Percentiles rank a stretch among this genome's conserved stretches.
Evolutionary conservation across 92 coral and sea anemone species (phyloP).

Genomic region (Paragorgia papillata): DNA sequence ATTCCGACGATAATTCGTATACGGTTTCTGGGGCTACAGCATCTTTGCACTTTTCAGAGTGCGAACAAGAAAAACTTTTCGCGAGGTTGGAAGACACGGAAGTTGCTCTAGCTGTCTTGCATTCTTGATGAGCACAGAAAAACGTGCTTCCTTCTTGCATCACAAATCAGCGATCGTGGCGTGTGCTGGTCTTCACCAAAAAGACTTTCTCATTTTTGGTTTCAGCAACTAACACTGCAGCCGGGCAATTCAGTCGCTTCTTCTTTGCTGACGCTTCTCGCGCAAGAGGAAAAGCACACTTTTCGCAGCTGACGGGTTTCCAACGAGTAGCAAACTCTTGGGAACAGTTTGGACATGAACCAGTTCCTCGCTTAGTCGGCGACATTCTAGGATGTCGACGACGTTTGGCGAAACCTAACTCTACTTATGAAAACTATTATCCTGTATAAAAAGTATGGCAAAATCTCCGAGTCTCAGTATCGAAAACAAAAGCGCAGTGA

Average conservation of each 20-base stretch:
- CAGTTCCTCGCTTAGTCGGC: too few species aligned
- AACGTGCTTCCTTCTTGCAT: constrained; percentile 5
- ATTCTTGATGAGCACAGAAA: constrained; percentile 9
- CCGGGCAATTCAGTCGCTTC: too few species aligned
- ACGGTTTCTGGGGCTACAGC: not conserved
- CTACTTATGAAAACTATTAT: too few species aligned
- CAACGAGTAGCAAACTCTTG: too few species aligned
- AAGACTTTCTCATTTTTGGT: constrained; percentile 11
- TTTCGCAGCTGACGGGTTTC: constrained; percentile 7
- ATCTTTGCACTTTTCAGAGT: constrained; percentile 17
- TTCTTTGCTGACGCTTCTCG: too few species aligned
- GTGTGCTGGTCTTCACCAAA: constrained; percentile 3
- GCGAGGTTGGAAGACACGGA: not conserved
- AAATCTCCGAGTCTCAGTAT: too few species aligned
- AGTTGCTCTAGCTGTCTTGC: not conserved
- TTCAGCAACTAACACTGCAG: too few species aligned
- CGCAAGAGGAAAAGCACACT: not conserved
- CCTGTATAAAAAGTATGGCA: too few species aligned
- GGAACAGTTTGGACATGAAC: too few species aligned
- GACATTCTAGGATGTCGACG: too few species aligned
- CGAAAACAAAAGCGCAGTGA: too few species aligned
- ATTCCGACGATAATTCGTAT: constrained; percentile 5
- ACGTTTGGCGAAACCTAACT: too few species aligned
- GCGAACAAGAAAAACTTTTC: not conserved
- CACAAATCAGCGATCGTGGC: constrained; percentile 25